phyloP scores from a whole-genome alignment of 2,888 invertebrate genomes.

The Pachydiplax longipennis region DNA sequence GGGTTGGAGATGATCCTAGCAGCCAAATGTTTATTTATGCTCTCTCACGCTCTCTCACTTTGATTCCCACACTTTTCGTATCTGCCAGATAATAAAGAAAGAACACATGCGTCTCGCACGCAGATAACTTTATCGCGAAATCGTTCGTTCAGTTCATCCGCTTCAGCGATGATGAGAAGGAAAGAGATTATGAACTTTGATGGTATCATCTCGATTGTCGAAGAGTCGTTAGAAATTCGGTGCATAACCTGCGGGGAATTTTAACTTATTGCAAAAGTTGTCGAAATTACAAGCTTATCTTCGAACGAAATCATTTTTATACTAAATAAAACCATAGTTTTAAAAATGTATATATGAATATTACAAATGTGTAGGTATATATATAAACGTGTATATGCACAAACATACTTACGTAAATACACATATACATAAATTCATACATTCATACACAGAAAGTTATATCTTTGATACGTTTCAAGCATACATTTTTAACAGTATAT shows the following conservation, averaged over 20 bases:
- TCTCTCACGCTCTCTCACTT: neutral
- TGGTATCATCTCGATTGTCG: neutral
- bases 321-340: too few species aligned
- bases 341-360: neutral
- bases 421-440: neutral
- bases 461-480: too few species aligned
- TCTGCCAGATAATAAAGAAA: neutral
- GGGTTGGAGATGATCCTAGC: neutral
- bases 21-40: conserved; percentile 40
- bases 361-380: neutral
- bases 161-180: neutral
- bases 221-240: neutral
- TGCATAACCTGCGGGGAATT: neutral
- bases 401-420: neutral
- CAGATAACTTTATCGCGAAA: neutral
- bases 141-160: neutral
- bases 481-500: too few species aligned
- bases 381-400: neutral
- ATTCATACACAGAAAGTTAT: neutral
- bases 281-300: neutral
- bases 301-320: neutral
- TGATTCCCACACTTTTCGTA: conserved; percentile 2
- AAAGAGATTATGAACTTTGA: neutral
- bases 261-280: neutral
- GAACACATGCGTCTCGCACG: neutral